These are phyloP conservation scores for Pantala flavescens DNA, from an alignment of 1,140 invertebrate genomes.

Conservation along the genomic window DNA sequence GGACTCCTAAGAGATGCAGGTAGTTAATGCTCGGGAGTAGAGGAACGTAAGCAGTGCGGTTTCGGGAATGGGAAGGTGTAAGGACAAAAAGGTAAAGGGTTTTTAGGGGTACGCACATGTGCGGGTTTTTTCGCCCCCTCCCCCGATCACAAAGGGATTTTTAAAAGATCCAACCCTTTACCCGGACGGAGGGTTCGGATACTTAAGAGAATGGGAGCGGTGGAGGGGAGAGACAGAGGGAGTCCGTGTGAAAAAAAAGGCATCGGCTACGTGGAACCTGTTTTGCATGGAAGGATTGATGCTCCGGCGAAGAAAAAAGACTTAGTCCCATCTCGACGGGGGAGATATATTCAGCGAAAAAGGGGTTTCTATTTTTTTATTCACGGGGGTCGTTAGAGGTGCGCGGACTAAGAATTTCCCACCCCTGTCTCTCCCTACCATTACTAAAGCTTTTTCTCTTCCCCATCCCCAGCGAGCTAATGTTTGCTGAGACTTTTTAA, in stretches of 20 bases:
- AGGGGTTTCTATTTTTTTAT: no score
- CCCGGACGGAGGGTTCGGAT: background rate
- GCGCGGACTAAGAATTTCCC: no score
- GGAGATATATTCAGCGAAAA: no score
- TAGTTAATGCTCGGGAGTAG: background rate
- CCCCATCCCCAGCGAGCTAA: no score
- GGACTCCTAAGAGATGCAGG: background rate
- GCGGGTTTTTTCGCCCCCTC: background rate
- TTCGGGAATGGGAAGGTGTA: background rate
- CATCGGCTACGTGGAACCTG: background rate
- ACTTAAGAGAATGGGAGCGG: background rate
- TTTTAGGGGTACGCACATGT: background rate
- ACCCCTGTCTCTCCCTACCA: no score
- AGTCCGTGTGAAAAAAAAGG: slow-evolving; percentile 2
- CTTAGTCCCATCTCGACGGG: no score
- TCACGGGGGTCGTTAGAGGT: no score
- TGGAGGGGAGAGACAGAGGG: background rate
- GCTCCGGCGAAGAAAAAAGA: no score
- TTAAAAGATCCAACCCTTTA: background rate
- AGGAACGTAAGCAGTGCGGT: background rate
- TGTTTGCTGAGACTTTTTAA: no score
- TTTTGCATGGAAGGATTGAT: background rate
- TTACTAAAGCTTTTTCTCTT: no score
- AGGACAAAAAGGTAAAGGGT: background rate
- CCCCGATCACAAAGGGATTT: background rate